Base-by-base conservation (phyloP, 2,888 invertebrate genomes). In the Galerucella nymphaeae region DNA sequence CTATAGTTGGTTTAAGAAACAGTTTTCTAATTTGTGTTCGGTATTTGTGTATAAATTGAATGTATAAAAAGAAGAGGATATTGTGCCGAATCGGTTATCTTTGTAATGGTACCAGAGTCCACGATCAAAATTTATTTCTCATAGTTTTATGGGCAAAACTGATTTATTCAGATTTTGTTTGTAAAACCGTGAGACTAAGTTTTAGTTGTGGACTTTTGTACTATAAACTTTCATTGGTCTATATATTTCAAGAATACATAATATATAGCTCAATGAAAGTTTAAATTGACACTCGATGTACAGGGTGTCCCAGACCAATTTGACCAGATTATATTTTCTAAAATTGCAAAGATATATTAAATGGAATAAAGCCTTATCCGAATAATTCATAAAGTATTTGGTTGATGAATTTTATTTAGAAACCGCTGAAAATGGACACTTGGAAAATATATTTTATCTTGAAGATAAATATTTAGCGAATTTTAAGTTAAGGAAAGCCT, bases 251-350 rank as follows among this genome's bases (percentile, higher is more conserved):
- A 16, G 18, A 53, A 53, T 53, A 10, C 16, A 53, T 18, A 45
- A 13, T 53, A 53, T 53, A 53, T 53, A 53, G 18, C 9, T 10
- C 53, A 53, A 53, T 53, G 53, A 53, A 53, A 53, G 53, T 53
- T 53, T 53, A 16, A 16, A 53, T 53, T 53, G 53, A 53, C 53
- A 53, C 53, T 53, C 53, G 8, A 53, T 16, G 16, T 53, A 53
- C 53, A 53, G 53, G 18, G 53, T 53, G 53, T 53, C 53, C 53
- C 53, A 53, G 53, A 53, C 53, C 53, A 53, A 53, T 53, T 53
- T 53, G 53, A 53, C 53, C 53, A 53, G 53, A 16, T 53, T 53
- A 53, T 53, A 53, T 53, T 53, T 53, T 53, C 53, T 53, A 18
- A 53, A 53, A 18, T 16, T 4, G 18, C 53, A 53, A 53, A 53